Evolutionary conservation across 2,113 vertebrate genomes (phyloP).

Genomic region (Rynchops niger): DNA sequence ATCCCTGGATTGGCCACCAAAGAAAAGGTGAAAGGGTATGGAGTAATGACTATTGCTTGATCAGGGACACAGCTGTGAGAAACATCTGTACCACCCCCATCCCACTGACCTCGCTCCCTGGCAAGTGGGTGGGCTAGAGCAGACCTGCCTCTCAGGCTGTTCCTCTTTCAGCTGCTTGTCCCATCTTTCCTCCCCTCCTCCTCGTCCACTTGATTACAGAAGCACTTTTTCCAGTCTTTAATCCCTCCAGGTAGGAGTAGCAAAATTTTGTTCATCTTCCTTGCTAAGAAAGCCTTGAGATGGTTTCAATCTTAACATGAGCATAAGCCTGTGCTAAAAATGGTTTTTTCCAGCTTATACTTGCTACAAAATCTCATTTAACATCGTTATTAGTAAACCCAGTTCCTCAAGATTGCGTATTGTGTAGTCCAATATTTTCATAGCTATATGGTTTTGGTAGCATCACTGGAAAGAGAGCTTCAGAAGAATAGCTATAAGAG

Average conservation of each 20-base stretch:
- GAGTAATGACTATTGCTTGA: background rate
- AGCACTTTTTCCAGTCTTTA: background rate
- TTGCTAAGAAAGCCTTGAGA: background rate
- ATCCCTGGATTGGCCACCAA: background rate
- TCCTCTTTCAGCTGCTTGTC: background rate
- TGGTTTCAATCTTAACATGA: background rate
- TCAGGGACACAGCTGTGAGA: background rate
- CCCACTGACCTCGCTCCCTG: background rate
- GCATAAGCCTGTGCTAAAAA: background rate
- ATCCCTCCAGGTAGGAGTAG: background rate
- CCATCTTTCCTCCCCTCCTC: background rate
- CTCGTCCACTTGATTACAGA: background rate
- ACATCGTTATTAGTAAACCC: background rate
- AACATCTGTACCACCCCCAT: background rate
- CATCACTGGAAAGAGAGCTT: background rate
- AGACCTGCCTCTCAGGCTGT: background rate
- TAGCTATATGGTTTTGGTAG: background rate
- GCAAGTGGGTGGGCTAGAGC: background rate
- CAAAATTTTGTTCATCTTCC: background rate
- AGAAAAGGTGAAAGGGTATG: background rate
- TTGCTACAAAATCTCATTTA: background rate
- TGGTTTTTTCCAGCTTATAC: background rate
- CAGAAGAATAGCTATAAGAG: background rate
- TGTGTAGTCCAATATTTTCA: background rate
- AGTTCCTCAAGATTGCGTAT: background rate